A percentile compares a stretch with the other conserved stretches of the same genome.
Evolutionary conservation across 2,113 vertebrate species (phyloP).

Genomic region (Baryphthengus martii): DNA sequence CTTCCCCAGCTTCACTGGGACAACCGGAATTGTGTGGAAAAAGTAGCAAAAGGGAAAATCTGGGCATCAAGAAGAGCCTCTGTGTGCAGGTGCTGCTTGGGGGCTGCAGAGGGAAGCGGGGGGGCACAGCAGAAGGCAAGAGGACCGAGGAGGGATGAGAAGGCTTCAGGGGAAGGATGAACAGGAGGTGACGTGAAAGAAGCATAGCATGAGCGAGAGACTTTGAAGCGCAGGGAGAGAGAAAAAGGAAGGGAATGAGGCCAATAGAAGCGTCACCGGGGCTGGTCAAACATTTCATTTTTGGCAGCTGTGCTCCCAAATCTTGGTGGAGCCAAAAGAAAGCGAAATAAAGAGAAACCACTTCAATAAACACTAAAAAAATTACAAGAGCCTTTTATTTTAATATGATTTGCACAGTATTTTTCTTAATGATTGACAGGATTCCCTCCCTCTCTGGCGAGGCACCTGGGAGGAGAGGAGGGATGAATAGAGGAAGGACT

Average conservation of each 20-base stretch:
- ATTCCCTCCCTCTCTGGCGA: constrained; percentile 51
- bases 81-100: background rate
- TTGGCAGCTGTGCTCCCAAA: constrained; percentile 30
- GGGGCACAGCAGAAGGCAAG: background rate
- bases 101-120: background rate
- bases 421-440: constrained; percentile 47
- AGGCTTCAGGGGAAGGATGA: background rate
- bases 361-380: constrained; percentile 50
- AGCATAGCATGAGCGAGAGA: background rate
- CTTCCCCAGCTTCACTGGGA: background rate
- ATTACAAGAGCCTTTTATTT: constrained; percentile 43
- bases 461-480: constrained; percentile 35
- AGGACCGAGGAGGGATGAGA: rapidly evolving
- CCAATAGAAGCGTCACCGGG: constrained; percentile 16
- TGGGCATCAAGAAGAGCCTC: background rate
- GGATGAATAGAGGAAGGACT: constrained; percentile 18
- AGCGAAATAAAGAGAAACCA: constrained; percentile 50
- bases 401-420: constrained; percentile 57
- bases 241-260: constrained; percentile 38
- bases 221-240: background rate
- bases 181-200: background rate
- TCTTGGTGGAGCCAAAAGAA: background rate
- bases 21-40: rapidly evolving
- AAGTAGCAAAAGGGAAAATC: background rate
- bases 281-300: constrained; percentile 14